Evolutionary conservation across 2,113 vertebrate species (phyloP).

Genomic region (Mirza zaza): DNA sequence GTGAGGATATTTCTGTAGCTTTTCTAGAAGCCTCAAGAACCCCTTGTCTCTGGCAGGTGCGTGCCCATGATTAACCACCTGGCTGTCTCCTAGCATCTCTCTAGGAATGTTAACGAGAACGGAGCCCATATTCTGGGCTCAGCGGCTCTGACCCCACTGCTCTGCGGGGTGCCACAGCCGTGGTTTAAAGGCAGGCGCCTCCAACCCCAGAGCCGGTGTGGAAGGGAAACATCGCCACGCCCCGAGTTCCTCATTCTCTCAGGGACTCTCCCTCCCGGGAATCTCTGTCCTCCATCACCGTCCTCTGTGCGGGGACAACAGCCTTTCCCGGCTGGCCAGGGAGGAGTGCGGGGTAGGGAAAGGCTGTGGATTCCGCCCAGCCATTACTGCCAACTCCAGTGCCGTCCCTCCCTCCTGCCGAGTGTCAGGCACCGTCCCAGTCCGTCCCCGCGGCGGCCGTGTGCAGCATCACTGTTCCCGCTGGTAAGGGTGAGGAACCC

Average conservation of each 20-base stretch:
- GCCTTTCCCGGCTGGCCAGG: no score
- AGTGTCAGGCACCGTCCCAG: not conserved
- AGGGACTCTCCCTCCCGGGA: not conserved
- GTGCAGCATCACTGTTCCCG: rapidly evolving
- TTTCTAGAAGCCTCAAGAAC: not conserved
- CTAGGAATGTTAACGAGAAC: rapidly evolving
- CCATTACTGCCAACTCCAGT: rapidly evolving
- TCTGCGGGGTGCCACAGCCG: not conserved
- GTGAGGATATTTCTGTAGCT: not conserved
- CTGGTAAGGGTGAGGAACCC: no score
- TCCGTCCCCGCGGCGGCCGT: rapidly evolving
- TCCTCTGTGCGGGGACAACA: not conserved
- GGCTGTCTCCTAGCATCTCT: rapidly evolving
- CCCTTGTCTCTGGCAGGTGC: no score
- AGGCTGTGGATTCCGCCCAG: not conserved
- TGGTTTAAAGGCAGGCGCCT: not conserved
- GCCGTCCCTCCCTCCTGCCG: not conserved
- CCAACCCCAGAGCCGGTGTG: rapidly evolving
- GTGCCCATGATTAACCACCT: rapidly evolving
- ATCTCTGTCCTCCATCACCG: rapidly evolving
- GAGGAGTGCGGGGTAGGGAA: not conserved
- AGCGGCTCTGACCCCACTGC: rapidly evolving
- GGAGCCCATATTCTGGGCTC: not conserved
- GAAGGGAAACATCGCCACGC: rapidly evolving
- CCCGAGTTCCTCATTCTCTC: not conserved